phyloP scores from a whole-genome alignment of 2,797 vertebrate genomes.

The Lacerta viridis region DNA sequence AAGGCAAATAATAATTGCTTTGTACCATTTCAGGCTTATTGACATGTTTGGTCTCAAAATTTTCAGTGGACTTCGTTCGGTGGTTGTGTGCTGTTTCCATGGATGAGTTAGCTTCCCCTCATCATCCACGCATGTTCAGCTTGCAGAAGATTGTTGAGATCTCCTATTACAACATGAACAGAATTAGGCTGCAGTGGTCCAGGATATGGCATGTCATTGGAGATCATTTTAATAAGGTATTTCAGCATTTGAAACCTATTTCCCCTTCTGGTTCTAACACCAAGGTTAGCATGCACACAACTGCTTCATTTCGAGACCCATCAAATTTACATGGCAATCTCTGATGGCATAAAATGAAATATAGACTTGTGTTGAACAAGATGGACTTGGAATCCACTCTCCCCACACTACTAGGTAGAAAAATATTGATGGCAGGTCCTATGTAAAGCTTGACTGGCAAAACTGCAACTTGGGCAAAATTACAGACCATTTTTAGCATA shows the following conservation, averaged over 20 bases:
- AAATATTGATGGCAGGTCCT: neutral
- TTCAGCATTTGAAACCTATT: neutral
- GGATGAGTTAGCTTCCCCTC: slow-evolving; percentile 94
- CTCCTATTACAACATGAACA: slow-evolving; percentile 98
- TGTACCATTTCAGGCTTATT: slow-evolving; percentile 26
- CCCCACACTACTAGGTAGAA: neutral
- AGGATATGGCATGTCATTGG: slow-evolving; percentile 97
- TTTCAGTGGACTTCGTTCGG: slow-evolving; percentile 94
- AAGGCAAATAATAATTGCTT: neutral
- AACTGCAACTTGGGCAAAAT: neutral
- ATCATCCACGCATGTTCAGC: slow-evolving; percentile 97
- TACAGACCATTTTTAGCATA: neutral
- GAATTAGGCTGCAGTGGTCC: slow-evolving; percentile 96
- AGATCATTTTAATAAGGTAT: slow-evolving; percentile 97
- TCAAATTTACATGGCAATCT: neutral
- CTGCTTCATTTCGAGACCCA: neutral
- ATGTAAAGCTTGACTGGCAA: neutral
- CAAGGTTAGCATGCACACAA: neutral
- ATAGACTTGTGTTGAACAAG: neutral
- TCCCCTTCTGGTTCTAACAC: neutral
- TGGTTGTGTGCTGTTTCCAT: slow-evolving; percentile 96
- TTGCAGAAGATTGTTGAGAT: slow-evolving; percentile 98
- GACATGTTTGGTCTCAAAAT: neutral
- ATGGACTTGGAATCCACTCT: neutral
- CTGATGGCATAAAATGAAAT: neutral